A percentile compares a stretch with the other conserved stretches of the same genome.
Evolutionary conservation across 1,140 invertebrate species (phyloP).

Genomic region (Babylonia areolata): DNA sequence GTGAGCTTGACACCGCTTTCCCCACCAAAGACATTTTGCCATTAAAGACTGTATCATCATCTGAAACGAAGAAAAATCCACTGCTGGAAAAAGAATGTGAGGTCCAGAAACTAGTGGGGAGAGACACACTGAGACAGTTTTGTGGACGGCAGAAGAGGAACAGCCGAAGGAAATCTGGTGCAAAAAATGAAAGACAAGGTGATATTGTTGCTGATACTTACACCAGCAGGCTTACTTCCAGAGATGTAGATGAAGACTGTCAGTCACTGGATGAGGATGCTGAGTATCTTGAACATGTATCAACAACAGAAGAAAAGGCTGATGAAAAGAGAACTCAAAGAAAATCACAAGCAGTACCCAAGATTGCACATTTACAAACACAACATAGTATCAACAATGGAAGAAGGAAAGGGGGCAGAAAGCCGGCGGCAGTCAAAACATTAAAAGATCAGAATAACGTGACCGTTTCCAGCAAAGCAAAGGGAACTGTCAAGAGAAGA

Average conservation of each 20-base stretch:
- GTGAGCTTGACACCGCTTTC: constrained; percentile 17
- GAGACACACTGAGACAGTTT: not conserved
- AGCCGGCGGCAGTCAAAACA: not conserved
- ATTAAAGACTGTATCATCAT: not conserved
- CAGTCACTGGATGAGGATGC: not conserved
- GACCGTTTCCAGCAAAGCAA: not conserved
- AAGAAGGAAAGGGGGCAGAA: not conserved
- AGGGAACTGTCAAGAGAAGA: not conserved
- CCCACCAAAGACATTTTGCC: not conserved
- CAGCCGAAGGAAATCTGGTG: not conserved
- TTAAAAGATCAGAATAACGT: not conserved
- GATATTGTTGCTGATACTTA: not conserved
- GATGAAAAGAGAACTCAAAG: not conserved
- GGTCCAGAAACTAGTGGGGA: not conserved
- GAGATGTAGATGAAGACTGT: not conserved
- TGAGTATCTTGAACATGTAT: not conserved
- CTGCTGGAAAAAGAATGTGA: not conserved
- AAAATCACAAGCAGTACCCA: not conserved
- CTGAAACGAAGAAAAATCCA: not conserved
- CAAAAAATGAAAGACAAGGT: not conserved
- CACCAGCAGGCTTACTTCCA: not conserved
- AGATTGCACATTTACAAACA: not conserved
- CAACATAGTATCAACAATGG: not conserved
- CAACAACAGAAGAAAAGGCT: not conserved
- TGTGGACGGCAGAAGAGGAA: not conserved